Percentiles rank a stretch among this genome's conserved stretches.
Evolutionary conservation across 1,140 invertebrate species (phyloP).

Genomic region (Bombus balteatus): DNA sequence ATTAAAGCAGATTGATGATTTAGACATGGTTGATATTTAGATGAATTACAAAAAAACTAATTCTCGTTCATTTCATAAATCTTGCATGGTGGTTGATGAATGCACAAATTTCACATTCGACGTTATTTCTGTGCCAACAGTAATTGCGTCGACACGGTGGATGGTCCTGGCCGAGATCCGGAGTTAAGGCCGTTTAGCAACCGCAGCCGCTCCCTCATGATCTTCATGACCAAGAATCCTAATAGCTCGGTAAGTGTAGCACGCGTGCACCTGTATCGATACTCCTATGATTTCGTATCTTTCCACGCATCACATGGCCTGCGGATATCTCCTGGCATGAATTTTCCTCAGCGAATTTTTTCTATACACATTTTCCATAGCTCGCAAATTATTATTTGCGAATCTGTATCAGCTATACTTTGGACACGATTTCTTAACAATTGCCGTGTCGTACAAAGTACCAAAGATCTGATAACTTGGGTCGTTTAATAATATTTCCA

Average conservation of each 20-base stretch:
- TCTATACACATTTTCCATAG: neutral
- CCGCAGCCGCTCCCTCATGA: conserved; percentile 80
- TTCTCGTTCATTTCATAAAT: neutral
- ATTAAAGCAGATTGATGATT: neutral
- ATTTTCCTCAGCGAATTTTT: neutral
- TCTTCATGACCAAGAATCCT: conserved; percentile 81
- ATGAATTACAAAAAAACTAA: neutral
- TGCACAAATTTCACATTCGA: conserved; percentile 43
- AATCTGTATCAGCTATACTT: neutral
- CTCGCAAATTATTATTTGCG: neutral
- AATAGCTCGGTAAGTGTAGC: conserved; percentile 77
- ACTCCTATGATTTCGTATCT: neutral
- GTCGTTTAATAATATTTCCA: neutral
- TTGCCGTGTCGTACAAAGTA: neutral
- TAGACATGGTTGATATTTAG: neutral
- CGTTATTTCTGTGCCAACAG: conserved; percentile 71
- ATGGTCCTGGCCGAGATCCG: conserved; percentile 81
- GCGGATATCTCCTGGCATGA: fast-evolving
- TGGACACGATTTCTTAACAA: neutral
- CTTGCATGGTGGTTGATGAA: neutral
- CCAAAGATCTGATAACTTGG: neutral
- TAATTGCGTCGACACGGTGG: conserved; percentile 79
- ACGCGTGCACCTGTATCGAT: neutral
- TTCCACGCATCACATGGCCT: neutral
- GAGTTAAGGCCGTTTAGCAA: conserved; percentile 82